phyloP scores from a whole-genome alignment of 2,888 invertebrate genomes.

The Lacanobia oleracea region DNA sequence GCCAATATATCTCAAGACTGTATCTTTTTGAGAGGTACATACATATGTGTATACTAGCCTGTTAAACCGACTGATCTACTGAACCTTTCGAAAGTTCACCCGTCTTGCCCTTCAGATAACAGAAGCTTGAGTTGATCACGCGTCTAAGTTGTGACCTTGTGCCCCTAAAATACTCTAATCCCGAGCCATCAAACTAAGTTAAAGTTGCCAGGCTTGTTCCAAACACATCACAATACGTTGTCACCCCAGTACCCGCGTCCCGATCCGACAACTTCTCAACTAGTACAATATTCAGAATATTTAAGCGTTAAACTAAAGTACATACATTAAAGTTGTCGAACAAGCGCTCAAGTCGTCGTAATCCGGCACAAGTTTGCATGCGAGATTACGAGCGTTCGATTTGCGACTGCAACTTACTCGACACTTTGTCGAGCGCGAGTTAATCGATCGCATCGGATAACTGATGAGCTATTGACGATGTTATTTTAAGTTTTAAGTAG shows the following conservation, averaged over 20 bases:
- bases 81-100: not conserved
- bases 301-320: conserved; percentile 55
- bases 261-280: conserved; percentile 38
- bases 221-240: conserved; percentile 51
- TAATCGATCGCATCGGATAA: conserved; percentile 21
- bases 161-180: conserved; percentile 10
- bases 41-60: not conserved
- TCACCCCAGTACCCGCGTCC: conserved; percentile 38
- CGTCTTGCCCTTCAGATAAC: not conserved
- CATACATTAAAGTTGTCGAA: conserved; percentile 58
- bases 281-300: conserved; percentile 61
- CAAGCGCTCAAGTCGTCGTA: conserved; percentile 56
- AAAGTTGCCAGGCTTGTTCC: conserved; percentile 31
- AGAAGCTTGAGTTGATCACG: conserved; percentile 4
- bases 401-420: conserved; percentile 51
- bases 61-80: not conserved
- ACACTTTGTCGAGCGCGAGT: conserved; percentile 29
- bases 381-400: conserved; percentile 59
- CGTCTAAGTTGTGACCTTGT: conserved; percentile 11
- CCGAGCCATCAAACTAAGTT: conserved; percentile 35
- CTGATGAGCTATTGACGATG: conserved; percentile 24
- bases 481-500: not conserved
- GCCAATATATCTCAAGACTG: not conserved
- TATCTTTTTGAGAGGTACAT: not conserved
- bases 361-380: conserved; percentile 60